These are phyloP conservation scores for Latheticus oryzae DNA, from an alignment of 2,888 invertebrate species.

Conservation along the genomic window DNA sequence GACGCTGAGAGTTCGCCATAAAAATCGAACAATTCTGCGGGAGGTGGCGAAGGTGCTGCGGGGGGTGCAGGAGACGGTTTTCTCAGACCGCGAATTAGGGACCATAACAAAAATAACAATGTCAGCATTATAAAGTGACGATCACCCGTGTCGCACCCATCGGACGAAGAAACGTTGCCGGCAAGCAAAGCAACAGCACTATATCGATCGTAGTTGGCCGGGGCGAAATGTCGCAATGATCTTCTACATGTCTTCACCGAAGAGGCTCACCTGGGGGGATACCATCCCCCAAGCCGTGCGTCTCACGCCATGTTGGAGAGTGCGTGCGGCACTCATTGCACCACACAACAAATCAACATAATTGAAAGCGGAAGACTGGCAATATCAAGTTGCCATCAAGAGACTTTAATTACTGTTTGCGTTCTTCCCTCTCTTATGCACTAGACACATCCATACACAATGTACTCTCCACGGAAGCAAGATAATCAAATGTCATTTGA, in stretches of 20 bases:
- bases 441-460: conserved; percentile 13
- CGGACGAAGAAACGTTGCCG: conserved; percentile 16
- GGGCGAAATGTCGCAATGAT: conserved; percentile 25
- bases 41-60: conserved; percentile 60
- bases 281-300: conserved; percentile 15
- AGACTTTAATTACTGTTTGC: too few relatives aligned
- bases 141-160: conserved; percentile 33
- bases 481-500: conserved; percentile 40
- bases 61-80: conserved; percentile 52
- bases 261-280: conserved; percentile 10
- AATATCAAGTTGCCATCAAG: too few relatives aligned
- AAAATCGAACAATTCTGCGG: conserved; percentile 61
- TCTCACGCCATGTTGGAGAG: conserved; percentile 41
- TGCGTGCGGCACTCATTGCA: conserved; percentile 42
- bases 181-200: conserved; percentile 35
- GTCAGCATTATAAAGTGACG: conserved; percentile 68
- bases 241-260: conserved; percentile 22
- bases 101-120: conserved; percentile 73
- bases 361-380: too few relatives aligned
- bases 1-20: conserved; percentile 58
- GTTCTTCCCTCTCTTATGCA: too few relatives aligned
- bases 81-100: conserved; percentile 71
- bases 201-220: conserved; percentile 37
- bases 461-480: conserved; percentile 20
- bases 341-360: conserved; percentile 32